Percentiles rank a stretch among this genome's conserved stretches.
Conservation (phyloP, 2,113 vertebrate species). For the Anarrhichthys ocellatus region DNA sequence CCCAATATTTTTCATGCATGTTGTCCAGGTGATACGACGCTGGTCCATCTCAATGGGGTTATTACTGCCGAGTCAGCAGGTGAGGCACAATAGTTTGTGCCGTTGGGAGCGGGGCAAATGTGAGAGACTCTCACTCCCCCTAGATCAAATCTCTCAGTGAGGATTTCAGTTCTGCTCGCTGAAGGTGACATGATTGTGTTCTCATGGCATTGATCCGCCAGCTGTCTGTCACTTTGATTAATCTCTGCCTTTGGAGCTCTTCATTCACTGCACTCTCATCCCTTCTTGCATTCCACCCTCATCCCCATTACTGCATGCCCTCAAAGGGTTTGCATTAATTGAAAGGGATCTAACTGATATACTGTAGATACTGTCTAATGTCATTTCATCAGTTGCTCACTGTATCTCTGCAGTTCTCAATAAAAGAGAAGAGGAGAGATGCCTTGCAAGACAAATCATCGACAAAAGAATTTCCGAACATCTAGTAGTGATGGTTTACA, state of each 20-base stretch:
- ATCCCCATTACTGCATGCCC: background rate
- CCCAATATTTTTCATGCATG: background rate
- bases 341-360: constrained; percentile 23
- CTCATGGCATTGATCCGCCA: constrained; percentile 46
- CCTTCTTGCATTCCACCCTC: background rate
- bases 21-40: constrained; percentile 33
- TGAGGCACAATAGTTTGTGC: constrained; percentile 46
- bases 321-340: constrained; percentile 53
- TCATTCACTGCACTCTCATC: constrained; percentile 33
- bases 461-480: background rate
- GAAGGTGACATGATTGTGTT: constrained; percentile 51
- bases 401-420: background rate
- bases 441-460: background rate
- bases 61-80: constrained; percentile 55
- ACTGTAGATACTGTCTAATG: background rate
- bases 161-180: constrained; percentile 46
- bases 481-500: constrained; percentile 19
- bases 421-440: background rate
- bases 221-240: constrained; percentile 60
- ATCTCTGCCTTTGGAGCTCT: constrained; percentile 45
- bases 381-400: constrained; percentile 15
- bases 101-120: constrained; percentile 20
- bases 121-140: background rate
- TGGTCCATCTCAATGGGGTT: constrained; percentile 36
- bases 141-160: constrained; percentile 30